Evolutionary conservation across 2,797 vertebrate genomes (phyloP).

Genomic region (Emydoidea blandingii): DNA sequence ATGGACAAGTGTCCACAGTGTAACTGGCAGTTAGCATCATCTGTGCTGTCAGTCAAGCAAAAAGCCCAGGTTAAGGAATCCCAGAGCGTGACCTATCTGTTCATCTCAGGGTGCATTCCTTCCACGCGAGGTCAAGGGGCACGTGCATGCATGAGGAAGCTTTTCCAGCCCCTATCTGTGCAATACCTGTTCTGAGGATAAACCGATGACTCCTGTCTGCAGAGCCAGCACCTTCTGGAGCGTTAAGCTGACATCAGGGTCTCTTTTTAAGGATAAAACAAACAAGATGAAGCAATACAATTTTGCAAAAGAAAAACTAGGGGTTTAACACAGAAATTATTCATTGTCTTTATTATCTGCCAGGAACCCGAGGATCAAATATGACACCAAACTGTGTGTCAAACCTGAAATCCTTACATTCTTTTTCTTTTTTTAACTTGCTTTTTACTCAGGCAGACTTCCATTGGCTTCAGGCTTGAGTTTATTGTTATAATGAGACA

Average conservation of each 20-base stretch:
- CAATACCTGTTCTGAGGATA: not conserved
- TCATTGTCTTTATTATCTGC: not conserved
- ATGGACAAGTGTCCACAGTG: not conserved
- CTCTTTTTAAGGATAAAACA: not conserved
- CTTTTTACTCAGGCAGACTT: not conserved
- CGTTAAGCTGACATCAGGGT: not conserved
- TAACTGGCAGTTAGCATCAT: not conserved
- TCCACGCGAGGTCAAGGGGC: no score
- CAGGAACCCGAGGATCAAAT: not conserved
- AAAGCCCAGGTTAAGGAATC: rapidly evolving
- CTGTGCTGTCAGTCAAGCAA: not conserved
- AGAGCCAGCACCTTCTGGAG: not conserved
- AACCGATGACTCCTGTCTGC: not conserved
- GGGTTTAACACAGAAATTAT: slow-evolving; percentile 16
- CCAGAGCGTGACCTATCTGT: not conserved
- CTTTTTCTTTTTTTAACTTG: not conserved
- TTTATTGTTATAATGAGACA: rapidly evolving
- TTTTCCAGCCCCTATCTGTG: not conserved
- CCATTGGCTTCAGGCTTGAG: not conserved
- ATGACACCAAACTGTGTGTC: not conserved
- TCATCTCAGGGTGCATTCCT: not conserved
- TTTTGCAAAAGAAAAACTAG: not conserved
- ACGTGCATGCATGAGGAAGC: not conserved
- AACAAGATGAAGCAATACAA: slow-evolving; percentile 25
- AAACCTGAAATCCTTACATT: not conserved